Evolutionary conservation across 2,888 invertebrate species (phyloP).

Genomic region (Acutogordius australiensis): DNA sequence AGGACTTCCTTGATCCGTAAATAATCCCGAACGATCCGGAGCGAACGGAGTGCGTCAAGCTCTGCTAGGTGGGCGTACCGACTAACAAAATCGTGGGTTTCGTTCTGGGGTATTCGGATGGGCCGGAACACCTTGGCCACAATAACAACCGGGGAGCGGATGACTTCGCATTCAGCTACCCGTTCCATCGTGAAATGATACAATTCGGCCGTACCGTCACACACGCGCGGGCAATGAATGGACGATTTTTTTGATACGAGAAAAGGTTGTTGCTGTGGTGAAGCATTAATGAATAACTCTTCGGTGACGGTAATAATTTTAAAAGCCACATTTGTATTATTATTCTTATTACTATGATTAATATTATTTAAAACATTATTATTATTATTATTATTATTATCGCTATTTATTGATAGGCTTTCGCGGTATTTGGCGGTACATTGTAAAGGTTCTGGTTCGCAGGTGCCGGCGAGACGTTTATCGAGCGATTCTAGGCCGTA

Average conservation of each 20-base stretch:
- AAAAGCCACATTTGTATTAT: too few relatives aligned
- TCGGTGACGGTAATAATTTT: too few relatives aligned
- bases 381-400: too few relatives aligned
- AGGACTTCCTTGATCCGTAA: not conserved
- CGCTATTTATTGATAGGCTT: too few relatives aligned
- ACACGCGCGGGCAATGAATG: not conserved
- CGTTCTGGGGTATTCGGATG: not conserved
- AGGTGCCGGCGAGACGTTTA: not conserved
- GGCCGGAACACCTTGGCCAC: not conserved
- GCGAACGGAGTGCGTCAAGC: not conserved
- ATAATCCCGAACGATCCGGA: not conserved
- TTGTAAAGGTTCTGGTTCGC: not conserved
- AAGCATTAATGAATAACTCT: too few relatives aligned
- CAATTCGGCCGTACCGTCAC: not conserved
- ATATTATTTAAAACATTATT: too few relatives aligned
- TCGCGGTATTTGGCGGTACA: not conserved
- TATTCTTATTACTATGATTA: too few relatives aligned
- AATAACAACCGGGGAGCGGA: not conserved
- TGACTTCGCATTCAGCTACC: not conserved
- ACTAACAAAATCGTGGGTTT: not conserved
- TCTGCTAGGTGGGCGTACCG: not conserved
- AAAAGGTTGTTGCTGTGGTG: too few relatives aligned
- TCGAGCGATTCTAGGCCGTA: not conserved
- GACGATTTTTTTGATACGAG: too few relatives aligned
- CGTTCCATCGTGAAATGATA: not conserved